These are phyloP conservation scores for Acronicta psi DNA, from an alignment of 2,888 invertebrate genomes.

Conservation along the genomic window DNA sequence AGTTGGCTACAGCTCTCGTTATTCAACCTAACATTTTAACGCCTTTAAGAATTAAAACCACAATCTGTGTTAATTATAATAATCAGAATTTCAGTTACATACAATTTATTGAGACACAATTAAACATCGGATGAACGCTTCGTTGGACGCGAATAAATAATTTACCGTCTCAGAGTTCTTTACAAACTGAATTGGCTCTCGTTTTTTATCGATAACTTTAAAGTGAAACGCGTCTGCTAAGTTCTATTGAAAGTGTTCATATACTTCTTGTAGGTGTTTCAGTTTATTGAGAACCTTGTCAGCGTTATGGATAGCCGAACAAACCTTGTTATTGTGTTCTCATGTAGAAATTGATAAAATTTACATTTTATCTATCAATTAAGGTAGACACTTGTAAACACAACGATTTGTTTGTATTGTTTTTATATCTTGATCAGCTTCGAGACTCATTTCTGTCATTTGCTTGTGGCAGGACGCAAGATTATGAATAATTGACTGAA, in stretches of 20 bases:
- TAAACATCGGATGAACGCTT: slow-evolving; percentile 24
- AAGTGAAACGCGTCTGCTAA: slow-evolving; percentile 35
- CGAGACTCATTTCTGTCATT: slow-evolving; percentile 55
- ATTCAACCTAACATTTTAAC: slow-evolving; percentile 26
- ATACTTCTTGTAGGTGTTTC: slow-evolving; percentile 11
- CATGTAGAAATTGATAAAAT: slow-evolving; percentile 44
- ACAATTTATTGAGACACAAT: slow-evolving; percentile 17
- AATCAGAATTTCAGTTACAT: neutral
- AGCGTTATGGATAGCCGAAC: neutral
- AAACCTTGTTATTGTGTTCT: slow-evolving; percentile 50
- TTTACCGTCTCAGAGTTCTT: slow-evolving; percentile 40
- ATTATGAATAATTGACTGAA: slow-evolving; percentile 59
- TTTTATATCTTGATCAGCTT: slow-evolving; percentile 61
- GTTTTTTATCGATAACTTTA: slow-evolving; percentile 42
- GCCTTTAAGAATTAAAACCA: slow-evolving; percentile 9
- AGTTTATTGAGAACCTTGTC: slow-evolving; percentile 9
- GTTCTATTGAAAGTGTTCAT: slow-evolving; percentile 30
- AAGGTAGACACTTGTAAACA: slow-evolving; percentile 34
- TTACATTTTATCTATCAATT: slow-evolving; percentile 51
- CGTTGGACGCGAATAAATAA: slow-evolving; percentile 37
- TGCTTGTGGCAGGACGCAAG: slow-evolving; percentile 50
- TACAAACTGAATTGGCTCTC: slow-evolving; percentile 45
- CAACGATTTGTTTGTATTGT: slow-evolving; percentile 55
- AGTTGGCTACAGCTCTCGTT: slow-evolving; percentile 32
- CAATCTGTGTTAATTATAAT: slow-evolving; percentile 1